Evolutionary conservation across 2,888 invertebrate genomes (phyloP).

Genomic region (Drymonia ruficornis): DNA sequence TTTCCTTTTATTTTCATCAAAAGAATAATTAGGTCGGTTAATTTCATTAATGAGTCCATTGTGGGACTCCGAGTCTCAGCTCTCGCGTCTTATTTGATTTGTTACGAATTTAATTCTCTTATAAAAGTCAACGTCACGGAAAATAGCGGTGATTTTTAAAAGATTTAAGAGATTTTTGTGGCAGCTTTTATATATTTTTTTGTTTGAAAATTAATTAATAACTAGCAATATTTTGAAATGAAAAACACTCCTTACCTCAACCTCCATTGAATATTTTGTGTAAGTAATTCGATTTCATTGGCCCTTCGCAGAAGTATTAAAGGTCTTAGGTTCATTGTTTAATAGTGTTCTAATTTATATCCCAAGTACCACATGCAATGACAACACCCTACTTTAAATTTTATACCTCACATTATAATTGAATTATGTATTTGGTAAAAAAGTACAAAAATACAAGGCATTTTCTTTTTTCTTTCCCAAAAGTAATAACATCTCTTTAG

Average conservation of each 20-base stretch:
- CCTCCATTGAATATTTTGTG: no score
- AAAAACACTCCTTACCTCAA: no score
- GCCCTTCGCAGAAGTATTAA: no score
- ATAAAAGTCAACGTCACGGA: constrained; percentile 26
- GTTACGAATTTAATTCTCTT: constrained; percentile 42
- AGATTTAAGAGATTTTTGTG: constrained; percentile 15
- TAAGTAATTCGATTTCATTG: no score
- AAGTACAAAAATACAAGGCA: no score
- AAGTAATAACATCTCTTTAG: not conserved
- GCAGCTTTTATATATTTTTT: not conserved
- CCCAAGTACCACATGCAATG: no score
- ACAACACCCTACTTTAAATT: no score
- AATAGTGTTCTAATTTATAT: no score
- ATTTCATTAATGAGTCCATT: constrained; percentile 69
- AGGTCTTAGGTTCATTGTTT: no score
- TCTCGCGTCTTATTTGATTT: constrained; percentile 63
- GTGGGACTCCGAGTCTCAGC: constrained; percentile 33
- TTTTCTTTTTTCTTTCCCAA: not conserved
- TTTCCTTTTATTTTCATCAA: constrained; percentile 36
- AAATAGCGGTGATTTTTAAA: constrained; percentile 29
- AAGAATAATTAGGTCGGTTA: constrained; percentile 72
- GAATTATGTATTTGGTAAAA: no score
- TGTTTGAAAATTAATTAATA: not conserved
- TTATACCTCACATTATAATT: no score
- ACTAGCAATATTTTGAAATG: not conserved